Evolutionary conservation across 2,888 invertebrate genomes (phyloP), one percentile per base, ranked within the genome.

Genomic region (Periphyllus acericola): DNA sequence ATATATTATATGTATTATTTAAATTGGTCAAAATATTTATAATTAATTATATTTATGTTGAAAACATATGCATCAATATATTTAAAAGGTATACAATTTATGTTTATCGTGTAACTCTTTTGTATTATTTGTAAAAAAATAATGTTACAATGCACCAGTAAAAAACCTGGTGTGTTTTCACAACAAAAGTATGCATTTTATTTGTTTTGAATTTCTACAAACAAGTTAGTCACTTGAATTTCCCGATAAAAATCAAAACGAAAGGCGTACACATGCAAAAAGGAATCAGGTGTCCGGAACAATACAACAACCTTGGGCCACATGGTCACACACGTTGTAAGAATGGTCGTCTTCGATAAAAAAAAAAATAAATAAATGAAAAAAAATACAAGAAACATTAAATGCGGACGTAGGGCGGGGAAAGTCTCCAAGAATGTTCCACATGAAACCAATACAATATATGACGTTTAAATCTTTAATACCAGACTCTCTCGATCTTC

Each of bases 401-500:
- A 19, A 76, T 32, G 21, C 32, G 40, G 55, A 36, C 29, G 21
- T 19, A 19, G 66, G 66, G 84, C 25, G 79, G 79, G 71, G 79
- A 86, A 79, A 79, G 79, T 86, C 34, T 71, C 21, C n/a, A 36
- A 86, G 79, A 79, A 79, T 55, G 71, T 86, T 86, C 55, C 79
- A 71, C 71, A 79, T 71, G 71, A 19, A 86, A 79, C 55, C 71
- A 46, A 72, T 85, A 79, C 71, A 82, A 36, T 1, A n/a, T 36
- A 14, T n/a, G 34, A 60, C 60, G 25, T 60, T 29, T 34, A 21
- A 60, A 36, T 19, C 19, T 66, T 84, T 34, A 34, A 79, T 72
- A 78, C 78, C 85, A 32, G 79, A 84, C 68, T 79, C 78, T 85
- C 78, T 85, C 68, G 25, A 36, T 86, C 36, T 36, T 72, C 71